A percentile compares a stretch with the other conserved stretches of the same genome.
Evolutionary conservation across 2,888 invertebrate genomes (phyloP).

Genomic region (Synergus itoensis): DNA sequence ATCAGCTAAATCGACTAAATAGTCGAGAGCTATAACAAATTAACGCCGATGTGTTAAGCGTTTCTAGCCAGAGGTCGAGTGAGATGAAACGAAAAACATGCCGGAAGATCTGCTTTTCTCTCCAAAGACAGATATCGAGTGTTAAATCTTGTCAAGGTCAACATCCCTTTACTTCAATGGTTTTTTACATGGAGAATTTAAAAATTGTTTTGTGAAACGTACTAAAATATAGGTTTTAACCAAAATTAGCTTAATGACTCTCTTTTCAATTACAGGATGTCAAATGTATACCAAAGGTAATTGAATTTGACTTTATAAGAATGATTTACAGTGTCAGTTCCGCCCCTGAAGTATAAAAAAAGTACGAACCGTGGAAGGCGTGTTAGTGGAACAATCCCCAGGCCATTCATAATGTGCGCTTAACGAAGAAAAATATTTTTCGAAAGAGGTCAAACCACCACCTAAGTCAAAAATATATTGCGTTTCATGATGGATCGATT

Average conservation of each 20-base stretch:
- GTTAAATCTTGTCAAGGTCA: neutral
- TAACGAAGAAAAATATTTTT: slow-evolving; percentile 58
- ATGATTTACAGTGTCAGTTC: neutral
- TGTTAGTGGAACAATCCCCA: neutral
- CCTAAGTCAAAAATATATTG: slow-evolving; percentile 5
- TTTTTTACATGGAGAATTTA: neutral
- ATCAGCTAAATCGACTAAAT: slow-evolving; percentile 63
- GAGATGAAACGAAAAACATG: slow-evolving; percentile 49
- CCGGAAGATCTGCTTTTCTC: slow-evolving; percentile 59
- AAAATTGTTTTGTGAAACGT: no score
- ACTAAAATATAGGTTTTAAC: no score
- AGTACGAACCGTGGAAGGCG: neutral
- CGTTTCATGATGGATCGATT: slow-evolving; percentile 18
- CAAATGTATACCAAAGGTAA: neutral
- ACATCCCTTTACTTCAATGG: neutral
- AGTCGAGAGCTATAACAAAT: slow-evolving; percentile 64
- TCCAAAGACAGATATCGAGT: neutral
- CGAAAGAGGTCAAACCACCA: slow-evolving; percentile 15
- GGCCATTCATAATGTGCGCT: neutral
- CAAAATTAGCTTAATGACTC: neutral
- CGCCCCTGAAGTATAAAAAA: neutral
- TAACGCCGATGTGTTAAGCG: slow-evolving; percentile 66
- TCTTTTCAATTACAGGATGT: neutral
- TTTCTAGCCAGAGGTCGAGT: slow-evolving; percentile 48
- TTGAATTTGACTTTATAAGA: neutral